Conservation (phyloP, 1,140 invertebrate species). For the Hyles euphorbiae region DNA sequence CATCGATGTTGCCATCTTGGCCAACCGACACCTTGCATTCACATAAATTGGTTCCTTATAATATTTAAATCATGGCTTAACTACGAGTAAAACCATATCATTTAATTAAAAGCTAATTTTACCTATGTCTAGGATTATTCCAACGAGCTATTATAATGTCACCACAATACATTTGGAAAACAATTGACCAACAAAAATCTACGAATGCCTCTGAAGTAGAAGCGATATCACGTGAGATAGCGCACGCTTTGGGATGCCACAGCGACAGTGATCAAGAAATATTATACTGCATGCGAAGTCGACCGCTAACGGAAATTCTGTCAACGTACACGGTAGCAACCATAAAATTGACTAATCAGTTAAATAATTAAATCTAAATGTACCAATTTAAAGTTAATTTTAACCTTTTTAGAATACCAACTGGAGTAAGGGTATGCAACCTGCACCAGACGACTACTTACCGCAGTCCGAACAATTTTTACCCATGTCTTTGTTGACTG, state of each 20-base stretch:
- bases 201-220: conserved; percentile 28
- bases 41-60: no score
- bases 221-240: conserved; percentile 37
- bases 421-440: conserved; percentile 74
- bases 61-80: no score
- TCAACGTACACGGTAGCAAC: conserved; percentile 75
- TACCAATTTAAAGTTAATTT: conserved; percentile 3
- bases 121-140: conserved; percentile 43
- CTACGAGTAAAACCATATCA: no score
- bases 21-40: no score
- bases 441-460: conserved; percentile 77
- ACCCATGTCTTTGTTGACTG: conserved; percentile 66
- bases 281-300: conserved; percentile 80
- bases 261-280: conserved; percentile 39
- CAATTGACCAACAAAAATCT: conserved; percentile 34
- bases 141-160: conserved; percentile 64
- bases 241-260: conserved; percentile 39
- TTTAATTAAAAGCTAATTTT: no score
- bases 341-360: no score
- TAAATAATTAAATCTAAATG: no score
- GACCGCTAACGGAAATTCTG: conserved; percentile 77
- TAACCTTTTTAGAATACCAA: conserved; percentile 68
- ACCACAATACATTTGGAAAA: conserved; percentile 51
- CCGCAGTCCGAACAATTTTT: conserved; percentile 75
- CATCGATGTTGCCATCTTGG: no score